Evolutionary conservation across 2,888 invertebrate genomes (phyloP).

Genomic region (Ceriagrion tenellum): DNA sequence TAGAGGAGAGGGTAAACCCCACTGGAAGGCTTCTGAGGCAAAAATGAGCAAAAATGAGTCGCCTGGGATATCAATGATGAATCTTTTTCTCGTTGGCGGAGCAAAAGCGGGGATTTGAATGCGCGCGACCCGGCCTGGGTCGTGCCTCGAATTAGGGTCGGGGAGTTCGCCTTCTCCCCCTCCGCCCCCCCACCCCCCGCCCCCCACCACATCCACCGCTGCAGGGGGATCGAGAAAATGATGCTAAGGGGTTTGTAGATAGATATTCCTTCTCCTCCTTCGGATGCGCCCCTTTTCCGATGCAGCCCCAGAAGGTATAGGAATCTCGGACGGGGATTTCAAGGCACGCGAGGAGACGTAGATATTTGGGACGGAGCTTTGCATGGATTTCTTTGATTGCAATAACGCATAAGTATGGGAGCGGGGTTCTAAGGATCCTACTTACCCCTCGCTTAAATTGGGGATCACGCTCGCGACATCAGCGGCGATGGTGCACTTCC

Average conservation of each 20-base stretch:
- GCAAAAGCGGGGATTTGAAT: constrained; percentile 8
- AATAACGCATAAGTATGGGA: background rate
- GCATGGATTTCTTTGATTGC: constrained; percentile 32
- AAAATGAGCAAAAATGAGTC: background rate
- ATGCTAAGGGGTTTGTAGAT: background rate
- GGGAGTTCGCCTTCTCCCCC: background rate
- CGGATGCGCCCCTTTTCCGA: background rate
- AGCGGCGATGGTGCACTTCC: background rate
- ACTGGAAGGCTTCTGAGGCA: background rate
- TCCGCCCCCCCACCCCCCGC: too few relatives aligned
- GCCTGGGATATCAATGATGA: background rate
- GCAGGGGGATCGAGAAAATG: background rate
- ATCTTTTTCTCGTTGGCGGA: constrained; percentile 2
- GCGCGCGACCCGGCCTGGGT: background rate
- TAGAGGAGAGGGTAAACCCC: background rate
- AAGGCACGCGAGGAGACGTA: background rate
- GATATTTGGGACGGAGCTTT: background rate
- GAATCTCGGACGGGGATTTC: background rate
- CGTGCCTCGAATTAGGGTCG: constrained; percentile 10
- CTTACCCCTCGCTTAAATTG: background rate
- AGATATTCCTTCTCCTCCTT: background rate
- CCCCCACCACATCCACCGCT: too few relatives aligned
- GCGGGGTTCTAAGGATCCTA: background rate
- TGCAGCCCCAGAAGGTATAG: background rate
- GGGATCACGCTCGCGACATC: background rate